Percentiles rank a stretch among this genome's conserved stretches.
phyloP scores from a whole-genome alignment of 1,140 invertebrate species.

The Matsumurasca onukii region DNA sequence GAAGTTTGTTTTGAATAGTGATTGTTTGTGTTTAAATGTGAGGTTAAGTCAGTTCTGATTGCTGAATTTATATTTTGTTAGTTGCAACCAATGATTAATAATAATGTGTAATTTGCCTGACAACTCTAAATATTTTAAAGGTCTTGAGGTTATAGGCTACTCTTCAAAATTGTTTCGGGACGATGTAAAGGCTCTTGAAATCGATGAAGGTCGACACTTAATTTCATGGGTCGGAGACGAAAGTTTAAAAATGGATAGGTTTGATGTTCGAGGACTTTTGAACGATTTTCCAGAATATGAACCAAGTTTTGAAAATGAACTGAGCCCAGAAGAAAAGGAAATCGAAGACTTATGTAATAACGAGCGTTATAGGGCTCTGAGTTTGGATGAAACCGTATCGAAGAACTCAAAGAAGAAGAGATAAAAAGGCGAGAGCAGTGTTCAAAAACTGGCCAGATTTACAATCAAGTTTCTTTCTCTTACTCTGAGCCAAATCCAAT shows the following conservation, averaged over 20 bases:
- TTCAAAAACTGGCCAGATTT: background rate
- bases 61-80: too few relatives aligned
- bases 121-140: too few relatives aligned
- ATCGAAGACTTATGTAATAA: background rate
- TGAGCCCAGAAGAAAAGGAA: background rate
- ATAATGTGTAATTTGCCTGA: too few relatives aligned
- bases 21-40: too few relatives aligned
- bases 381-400: background rate
- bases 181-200: slow-evolving; percentile 41
- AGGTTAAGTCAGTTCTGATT: too few relatives aligned
- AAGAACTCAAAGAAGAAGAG: background rate
- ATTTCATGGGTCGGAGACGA: slow-evolving; percentile 98
- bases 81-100: too few relatives aligned
- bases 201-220: slow-evolving; percentile 93
- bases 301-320: slow-evolving; percentile 52
- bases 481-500: background rate
- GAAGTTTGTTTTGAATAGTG: too few relatives aligned
- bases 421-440: background rate
- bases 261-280: slow-evolving; percentile 90
- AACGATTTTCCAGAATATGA: slow-evolving; percentile 73
- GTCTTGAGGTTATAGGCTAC: background rate
- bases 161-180: background rate
- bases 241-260: slow-evolving; percentile 95
- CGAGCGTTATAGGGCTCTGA: background rate
- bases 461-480: background rate